These are phyloP conservation scores for Nesoenas mayeri DNA, from an alignment of 2,113 vertebrate genomes.

Conservation along the genomic window DNA sequence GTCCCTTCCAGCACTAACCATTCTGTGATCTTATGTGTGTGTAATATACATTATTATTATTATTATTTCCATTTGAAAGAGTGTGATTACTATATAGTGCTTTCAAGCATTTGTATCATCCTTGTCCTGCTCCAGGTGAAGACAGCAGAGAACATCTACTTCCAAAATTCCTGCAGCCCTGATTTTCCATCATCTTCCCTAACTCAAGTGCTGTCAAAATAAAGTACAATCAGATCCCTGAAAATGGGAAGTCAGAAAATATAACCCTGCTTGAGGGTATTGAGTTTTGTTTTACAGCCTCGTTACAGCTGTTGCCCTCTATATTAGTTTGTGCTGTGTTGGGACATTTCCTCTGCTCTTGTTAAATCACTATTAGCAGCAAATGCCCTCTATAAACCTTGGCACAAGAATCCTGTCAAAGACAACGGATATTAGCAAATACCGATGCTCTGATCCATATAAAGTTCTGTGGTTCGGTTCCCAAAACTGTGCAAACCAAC, in stretches of 20 bases:
- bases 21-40: background rate
- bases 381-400: background rate
- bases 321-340: background rate
- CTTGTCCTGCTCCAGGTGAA: background rate
- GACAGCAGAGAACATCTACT: background rate
- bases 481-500: background rate
- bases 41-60: background rate
- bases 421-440: background rate
- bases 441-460: background rate
- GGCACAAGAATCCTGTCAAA: background rate
- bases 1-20: too few species aligned
- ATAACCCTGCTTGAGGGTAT: background rate
- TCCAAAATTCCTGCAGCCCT: background rate
- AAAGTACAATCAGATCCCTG: background rate
- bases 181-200: background rate
- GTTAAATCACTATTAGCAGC: background rate
- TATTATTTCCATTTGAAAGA: background rate
- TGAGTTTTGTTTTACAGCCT: background rate
- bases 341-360: background rate
- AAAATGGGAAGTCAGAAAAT: background rate
- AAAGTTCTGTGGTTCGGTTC: background rate
- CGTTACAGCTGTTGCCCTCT: background rate
- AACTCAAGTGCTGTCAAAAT: background rate
- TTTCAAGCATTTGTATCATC: background rate
- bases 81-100: background rate